Conservation (phyloP, 1,140 invertebrate genomes). For the Lepidurus arcticus region DNA sequence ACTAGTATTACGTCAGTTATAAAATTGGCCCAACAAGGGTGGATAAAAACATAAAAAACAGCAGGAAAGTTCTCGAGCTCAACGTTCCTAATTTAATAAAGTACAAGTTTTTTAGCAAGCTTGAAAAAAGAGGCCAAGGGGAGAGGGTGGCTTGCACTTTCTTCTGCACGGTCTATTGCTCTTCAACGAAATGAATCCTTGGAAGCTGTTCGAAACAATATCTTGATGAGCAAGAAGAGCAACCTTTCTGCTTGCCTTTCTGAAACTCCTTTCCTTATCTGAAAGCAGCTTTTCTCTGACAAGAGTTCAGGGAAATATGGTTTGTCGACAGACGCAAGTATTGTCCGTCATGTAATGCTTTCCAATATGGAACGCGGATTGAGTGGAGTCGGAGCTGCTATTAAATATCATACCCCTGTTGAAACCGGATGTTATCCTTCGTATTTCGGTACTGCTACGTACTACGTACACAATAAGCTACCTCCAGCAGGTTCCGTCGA, state of each 20-base stretch:
- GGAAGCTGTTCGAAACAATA: not conserved
- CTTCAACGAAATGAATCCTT: no score
- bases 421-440: not conserved
- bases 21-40: no score
- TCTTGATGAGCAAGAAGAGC: not conserved
- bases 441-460: not conserved
- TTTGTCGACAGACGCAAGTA: constrained; percentile 14
- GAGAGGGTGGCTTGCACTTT: no score
- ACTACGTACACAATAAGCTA: not conserved
- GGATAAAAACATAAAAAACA: no score
- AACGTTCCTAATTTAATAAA: no score
- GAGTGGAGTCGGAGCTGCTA: not conserved
- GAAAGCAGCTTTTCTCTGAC: not conserved
- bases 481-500: not conserved
- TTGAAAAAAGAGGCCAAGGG: no score
- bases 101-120: no score
- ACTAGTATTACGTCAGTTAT: no score
- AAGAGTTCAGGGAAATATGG: not conserved
- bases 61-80: no score
- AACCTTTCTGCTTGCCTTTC: not conserved
- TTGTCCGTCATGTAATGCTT: not conserved
- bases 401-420: not conserved
- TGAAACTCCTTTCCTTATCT: not conserved
- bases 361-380: not conserved
- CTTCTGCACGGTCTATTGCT: no score